Conservation (phyloP, 2,888 invertebrate species). For the Callyntrura guangdongensis region DNA sequence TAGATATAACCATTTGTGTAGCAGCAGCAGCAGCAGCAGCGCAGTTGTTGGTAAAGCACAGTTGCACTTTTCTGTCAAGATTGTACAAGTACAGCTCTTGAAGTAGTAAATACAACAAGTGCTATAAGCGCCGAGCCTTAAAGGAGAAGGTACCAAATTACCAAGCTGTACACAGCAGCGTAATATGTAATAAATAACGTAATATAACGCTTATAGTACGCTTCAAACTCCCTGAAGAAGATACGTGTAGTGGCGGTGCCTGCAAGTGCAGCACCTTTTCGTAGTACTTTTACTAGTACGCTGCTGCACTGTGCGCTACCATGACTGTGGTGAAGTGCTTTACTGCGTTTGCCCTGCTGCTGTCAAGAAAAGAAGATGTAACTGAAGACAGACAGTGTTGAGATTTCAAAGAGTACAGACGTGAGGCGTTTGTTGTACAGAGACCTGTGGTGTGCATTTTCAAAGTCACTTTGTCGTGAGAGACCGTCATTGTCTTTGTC, state of each 20-base stretch:
- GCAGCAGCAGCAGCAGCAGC: background rate
- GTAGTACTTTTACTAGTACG: too few relatives aligned
- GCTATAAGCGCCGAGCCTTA: too few relatives aligned
- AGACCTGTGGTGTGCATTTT: background rate
- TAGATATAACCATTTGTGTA: too few relatives aligned
- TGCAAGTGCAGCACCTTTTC: background rate
- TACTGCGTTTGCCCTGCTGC: slow-evolving; percentile 2
- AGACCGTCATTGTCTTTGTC: background rate
- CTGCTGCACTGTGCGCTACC: too few relatives aligned
- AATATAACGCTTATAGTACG: background rate
- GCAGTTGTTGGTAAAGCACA: slow-evolving; percentile 4
- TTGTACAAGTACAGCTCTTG: background rate
- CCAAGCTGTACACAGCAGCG: background rate
- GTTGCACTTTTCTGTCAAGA: slow-evolving; percentile 52
- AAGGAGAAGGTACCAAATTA: background rate
- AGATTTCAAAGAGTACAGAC: slow-evolving; percentile 43
- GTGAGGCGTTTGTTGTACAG: background rate
- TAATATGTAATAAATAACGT: background rate
- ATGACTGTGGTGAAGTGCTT: too few relatives aligned
- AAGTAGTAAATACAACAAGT: background rate
- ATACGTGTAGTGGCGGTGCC: too few relatives aligned
- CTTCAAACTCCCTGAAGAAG: too few relatives aligned
- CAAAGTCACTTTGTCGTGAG: background rate
- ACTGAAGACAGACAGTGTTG: slow-evolving; percentile 28
- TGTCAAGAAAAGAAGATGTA: slow-evolving; percentile 9